A percentile compares a stretch with the other conserved stretches of the same genome.
phyloP scores from a whole-genome alignment of 2,113 vertebrate species.

The Dunckerocampus dactyliophorus region DNA sequence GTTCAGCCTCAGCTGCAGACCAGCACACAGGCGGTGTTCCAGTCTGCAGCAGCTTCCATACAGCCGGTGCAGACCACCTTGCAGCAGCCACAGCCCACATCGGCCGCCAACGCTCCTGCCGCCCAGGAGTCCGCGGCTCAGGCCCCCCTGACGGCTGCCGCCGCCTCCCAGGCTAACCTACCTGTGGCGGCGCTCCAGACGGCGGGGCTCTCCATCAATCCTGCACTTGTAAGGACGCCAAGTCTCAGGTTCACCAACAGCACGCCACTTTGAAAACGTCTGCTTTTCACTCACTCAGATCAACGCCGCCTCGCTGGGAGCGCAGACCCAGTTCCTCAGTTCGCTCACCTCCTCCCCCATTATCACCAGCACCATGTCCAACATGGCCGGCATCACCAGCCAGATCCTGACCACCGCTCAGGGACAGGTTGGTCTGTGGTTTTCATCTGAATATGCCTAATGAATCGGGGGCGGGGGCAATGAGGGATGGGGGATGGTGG shows the following conservation, averaged over 20 bases:
- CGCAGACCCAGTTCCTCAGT: constrained; percentile 87
- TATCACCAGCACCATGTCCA: constrained; percentile 82
- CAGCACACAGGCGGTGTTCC: constrained; percentile 73
- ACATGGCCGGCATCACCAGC: constrained; percentile 83
- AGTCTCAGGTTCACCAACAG: constrained; percentile 53
- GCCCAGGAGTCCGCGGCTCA: constrained; percentile 56
- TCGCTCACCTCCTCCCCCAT: constrained; percentile 86
- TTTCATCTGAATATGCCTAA: neutral
- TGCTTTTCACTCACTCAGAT: constrained; percentile 67
- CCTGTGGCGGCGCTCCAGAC: constrained; percentile 83
- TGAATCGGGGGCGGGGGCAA: neutral
- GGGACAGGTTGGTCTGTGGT: constrained; percentile 81
- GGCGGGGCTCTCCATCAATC: constrained; percentile 87
- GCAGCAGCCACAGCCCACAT: constrained; percentile 67
- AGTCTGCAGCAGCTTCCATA: constrained; percentile 73
- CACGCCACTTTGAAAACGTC: neutral
- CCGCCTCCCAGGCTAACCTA: constrained; percentile 68
- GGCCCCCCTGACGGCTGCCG: constrained; percentile 48
- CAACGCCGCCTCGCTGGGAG: constrained; percentile 83
- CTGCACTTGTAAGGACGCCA: constrained; percentile 84
- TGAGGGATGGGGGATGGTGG: neutral
- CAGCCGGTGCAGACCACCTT: constrained; percentile 57
- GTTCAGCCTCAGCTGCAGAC: constrained; percentile 80
- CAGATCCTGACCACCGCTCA: constrained; percentile 93
- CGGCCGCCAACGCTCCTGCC: constrained; percentile 63